These are phyloP conservation scores for Esox lucius DNA, from an alignment of 2,797 vertebrate genomes.

Conservation along the genomic window DNA sequence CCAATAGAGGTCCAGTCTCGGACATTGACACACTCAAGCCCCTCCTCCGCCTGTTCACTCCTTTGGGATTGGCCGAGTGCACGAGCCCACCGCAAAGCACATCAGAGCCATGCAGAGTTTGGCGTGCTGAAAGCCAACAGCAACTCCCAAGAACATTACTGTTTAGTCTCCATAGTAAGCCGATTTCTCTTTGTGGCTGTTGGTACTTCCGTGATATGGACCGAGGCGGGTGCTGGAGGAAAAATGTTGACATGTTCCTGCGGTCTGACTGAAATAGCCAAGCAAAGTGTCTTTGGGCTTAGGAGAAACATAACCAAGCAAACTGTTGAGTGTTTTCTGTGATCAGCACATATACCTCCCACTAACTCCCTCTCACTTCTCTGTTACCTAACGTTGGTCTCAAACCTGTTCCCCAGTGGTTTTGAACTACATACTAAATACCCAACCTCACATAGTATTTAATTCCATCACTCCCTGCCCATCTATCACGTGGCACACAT, in stretches of 20 bases:
- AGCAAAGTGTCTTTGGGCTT: background rate
- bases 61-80: constrained; percentile 42
- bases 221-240: background rate
- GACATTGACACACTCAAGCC: background rate
- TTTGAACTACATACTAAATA: constrained; percentile 1
- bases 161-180: too few relatives aligned
- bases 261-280: background rate
- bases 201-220: background rate
- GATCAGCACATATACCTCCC: background rate
- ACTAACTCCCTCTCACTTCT: background rate
- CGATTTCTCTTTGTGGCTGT: too few relatives aligned
- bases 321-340: background rate
- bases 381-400: constrained; percentile 11
- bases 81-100: constrained; percentile 39
- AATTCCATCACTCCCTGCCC: background rate
- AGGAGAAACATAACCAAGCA: background rate
- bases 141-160: too few relatives aligned
- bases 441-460: constrained; percentile 7
- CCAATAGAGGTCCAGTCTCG: too few relatives aligned
- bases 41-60: constrained; percentile 23
- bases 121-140: constrained; percentile 17
- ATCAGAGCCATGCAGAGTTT: constrained; percentile 25
- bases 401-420: constrained; percentile 21
- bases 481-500: constrained; percentile 18
- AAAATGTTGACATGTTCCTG: background rate